Evolutionary conservation across 64 coral and sea anemone genomes (phyloP).

Genomic region (Porites lutea): DNA sequence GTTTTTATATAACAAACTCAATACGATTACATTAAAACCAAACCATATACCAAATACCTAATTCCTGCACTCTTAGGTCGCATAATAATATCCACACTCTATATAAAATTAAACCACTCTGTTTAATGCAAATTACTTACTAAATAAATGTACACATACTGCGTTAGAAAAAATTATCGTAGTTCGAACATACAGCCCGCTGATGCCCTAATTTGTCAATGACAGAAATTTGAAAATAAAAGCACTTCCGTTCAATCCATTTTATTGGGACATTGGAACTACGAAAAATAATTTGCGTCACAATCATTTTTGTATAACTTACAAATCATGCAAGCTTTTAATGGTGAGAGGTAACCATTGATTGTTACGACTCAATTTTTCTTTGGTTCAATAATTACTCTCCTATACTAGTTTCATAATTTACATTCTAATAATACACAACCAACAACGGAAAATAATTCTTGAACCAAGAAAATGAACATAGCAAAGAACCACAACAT

Average conservation of each 20-base stretch:
- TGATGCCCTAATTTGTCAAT: conserved; percentile 13
- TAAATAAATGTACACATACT: not conserved
- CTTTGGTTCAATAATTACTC: too few species aligned
- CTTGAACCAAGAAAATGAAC: too few species aligned
- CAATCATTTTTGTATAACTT: too few species aligned
- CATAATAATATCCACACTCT: not conserved
- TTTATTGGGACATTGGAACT: not conserved
- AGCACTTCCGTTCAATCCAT: not conserved
- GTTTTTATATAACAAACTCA: not conserved
- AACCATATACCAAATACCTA: conserved; percentile 25
- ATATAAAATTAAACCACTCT: conserved; percentile 17
- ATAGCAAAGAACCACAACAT: too few species aligned
- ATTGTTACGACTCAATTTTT: too few species aligned
- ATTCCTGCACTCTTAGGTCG: not conserved
- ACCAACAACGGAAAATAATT: too few species aligned
- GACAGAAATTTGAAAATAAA: not conserved
- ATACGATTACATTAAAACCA: conserved; percentile 19
- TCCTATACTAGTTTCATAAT: too few species aligned
- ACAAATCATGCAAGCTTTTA: too few species aligned
- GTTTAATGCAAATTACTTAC: not conserved
- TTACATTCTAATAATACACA: too few species aligned
- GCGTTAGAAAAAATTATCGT: not conserved
- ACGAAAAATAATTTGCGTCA: not conserved
- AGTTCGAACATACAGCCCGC: conserved; percentile 9
- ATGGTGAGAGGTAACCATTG: too few species aligned